Percentiles rank a stretch among this genome's conserved stretches.
These are phyloP conservation scores for Periophthalmus modestus DNA, from an alignment of 2,113 vertebrate species.

Conservation along the genomic window DNA sequence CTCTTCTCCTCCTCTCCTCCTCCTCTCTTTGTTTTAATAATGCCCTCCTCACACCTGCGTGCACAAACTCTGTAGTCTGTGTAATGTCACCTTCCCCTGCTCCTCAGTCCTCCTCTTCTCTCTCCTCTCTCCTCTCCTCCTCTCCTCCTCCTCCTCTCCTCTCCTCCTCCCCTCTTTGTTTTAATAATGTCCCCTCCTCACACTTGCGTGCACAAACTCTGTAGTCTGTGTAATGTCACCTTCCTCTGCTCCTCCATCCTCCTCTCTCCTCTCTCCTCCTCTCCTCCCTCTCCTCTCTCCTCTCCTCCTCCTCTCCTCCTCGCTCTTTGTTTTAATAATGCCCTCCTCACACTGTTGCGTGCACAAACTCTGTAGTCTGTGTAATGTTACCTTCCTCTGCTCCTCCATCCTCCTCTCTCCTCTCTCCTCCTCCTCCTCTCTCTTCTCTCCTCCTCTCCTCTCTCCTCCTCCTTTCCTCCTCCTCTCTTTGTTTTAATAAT, in stretches of 20 bases:
- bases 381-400: conserved; percentile 40
- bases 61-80: conserved; percentile 25
- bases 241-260: conserved; percentile 18
- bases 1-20: not conserved
- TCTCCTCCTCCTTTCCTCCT: too few relatives aligned
- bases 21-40: conserved; percentile 39
- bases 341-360: conserved; percentile 9
- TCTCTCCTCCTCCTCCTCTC: too few relatives aligned
- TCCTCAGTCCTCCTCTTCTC: not conserved
- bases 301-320: too few relatives aligned
- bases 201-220: conserved; percentile 14
- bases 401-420: too few relatives aligned
- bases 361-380: conserved; percentile 25
- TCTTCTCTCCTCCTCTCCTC: too few relatives aligned
- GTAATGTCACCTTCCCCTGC: conserved; percentile 40
- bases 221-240: conserved; percentile 36
- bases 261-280: too few relatives aligned
- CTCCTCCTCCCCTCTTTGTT: conserved; percentile 30
- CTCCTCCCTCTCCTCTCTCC: too few relatives aligned
- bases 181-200: conserved; percentile 27
- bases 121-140: conserved; percentile 25
- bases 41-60: conserved; percentile 9
- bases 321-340: not conserved
- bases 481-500: too few relatives aligned
- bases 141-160: not conserved